Evolutionary conservation across 1,140 invertebrate genomes (phyloP).

Genomic region (Monochamus saltuarius): DNA sequence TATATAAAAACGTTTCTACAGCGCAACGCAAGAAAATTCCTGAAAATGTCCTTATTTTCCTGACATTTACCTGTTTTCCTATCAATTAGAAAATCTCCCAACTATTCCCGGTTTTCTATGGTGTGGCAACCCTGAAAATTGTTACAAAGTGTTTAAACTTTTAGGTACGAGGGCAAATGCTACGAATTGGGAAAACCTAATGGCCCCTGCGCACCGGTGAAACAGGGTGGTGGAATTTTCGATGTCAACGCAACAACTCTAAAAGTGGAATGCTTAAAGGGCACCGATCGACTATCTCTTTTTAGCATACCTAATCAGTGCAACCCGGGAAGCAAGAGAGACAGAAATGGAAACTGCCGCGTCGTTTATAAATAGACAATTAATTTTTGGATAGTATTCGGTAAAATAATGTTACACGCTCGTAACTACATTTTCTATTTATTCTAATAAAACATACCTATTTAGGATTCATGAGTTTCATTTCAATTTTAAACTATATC

Average conservation of each 20-base stretch:
- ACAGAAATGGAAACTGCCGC: conserved; percentile 27
- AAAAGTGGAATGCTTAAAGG: conserved; percentile 35
- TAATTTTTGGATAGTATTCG: neutral
- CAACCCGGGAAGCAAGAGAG: conserved; percentile 33
- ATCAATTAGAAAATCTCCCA: too few species aligned
- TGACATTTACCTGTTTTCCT: too few species aligned
- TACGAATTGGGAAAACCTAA: conserved; percentile 33
- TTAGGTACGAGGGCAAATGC: conserved; percentile 30
- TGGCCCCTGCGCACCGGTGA: conserved; percentile 32
- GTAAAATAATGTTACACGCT: neutral
- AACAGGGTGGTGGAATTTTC: conserved; percentile 40
- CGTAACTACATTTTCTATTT: neutral
- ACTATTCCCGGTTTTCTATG: too few species aligned
- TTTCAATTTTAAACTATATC: too few species aligned
- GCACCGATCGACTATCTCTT: conserved; percentile 32
- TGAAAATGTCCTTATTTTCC: too few species aligned
- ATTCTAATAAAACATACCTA: neutral
- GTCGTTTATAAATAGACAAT: conserved; percentile 11
- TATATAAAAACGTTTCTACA: too few species aligned
- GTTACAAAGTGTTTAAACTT: conserved; percentile 4
- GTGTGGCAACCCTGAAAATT: too few species aligned
- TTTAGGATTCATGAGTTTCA: too few species aligned
- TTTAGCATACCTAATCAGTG: conserved; percentile 29
- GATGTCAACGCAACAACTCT: conserved; percentile 40
- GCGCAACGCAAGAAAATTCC: too few species aligned